These are phyloP conservation scores for Gymnocheta viridis DNA, from an alignment of 2,888 invertebrate species.

Conservation along the genomic window DNA sequence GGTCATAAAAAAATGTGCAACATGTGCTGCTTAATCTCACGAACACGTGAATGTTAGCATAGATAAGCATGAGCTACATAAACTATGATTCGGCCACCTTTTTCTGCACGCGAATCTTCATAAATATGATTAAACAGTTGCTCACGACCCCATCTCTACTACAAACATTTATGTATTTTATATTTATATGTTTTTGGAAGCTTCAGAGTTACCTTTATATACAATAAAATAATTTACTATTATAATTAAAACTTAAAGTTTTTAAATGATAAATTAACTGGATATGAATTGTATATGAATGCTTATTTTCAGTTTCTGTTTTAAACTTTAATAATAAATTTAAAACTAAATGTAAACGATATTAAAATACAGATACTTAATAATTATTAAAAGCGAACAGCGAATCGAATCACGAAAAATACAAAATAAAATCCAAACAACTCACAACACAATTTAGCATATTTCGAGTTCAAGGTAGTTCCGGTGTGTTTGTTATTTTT, in stretches of 20 bases:
- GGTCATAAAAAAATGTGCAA: background rate
- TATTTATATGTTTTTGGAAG: no score
- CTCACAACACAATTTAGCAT: slow-evolving; percentile 27
- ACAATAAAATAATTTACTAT: slow-evolving; percentile 52
- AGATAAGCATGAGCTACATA: no score
- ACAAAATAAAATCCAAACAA: background rate
- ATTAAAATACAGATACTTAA: slow-evolving; percentile 27
- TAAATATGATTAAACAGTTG: background rate
- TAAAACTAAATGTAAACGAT: slow-evolving; percentile 8
- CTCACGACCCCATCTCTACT: background rate
- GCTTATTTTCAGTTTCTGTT: slow-evolving; percentile 11
- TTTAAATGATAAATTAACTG: slow-evolving; percentile 58
- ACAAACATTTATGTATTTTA: no score
- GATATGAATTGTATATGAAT: slow-evolving; percentile 31
- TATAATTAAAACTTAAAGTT: slow-evolving; percentile 36
- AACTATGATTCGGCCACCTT: no score
- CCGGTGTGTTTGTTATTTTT: slow-evolving; percentile 49
- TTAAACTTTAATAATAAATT: background rate
- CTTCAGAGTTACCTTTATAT: background rate
- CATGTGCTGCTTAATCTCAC: no score
- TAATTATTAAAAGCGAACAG: slow-evolving; percentile 6
- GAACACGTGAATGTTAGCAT: no score
- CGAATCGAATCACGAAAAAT: background rate
- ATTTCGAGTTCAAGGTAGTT: slow-evolving; percentile 68
- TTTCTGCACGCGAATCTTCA: no score